Conservation (phyloP, 2,888 invertebrate species). For the Aethes cnicana region DNA sequence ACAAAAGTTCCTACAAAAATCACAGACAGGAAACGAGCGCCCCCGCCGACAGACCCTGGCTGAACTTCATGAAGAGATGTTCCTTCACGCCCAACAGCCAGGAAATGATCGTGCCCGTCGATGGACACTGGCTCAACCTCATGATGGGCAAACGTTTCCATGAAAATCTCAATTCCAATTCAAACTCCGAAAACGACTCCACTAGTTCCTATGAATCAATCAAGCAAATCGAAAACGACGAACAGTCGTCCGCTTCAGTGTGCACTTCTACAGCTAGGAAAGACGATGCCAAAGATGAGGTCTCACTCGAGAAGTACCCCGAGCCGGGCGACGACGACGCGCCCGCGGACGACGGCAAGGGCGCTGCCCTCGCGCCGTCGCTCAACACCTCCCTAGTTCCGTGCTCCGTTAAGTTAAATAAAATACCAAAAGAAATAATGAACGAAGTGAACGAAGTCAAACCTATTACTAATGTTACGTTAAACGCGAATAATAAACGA, state of each 20-base stretch:
- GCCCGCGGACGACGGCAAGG: constrained; percentile 56
- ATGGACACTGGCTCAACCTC: constrained; percentile 82
- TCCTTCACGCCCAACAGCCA: constrained; percentile 71
- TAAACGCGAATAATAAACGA: constrained; percentile 66
- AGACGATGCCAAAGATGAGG: constrained; percentile 73
- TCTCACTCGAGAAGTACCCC: constrained; percentile 54
- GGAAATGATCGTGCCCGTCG: constrained; percentile 79
- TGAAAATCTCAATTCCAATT: constrained; percentile 73
- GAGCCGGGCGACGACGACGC: constrained; percentile 52
- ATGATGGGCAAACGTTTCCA: constrained; percentile 85
- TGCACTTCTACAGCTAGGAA: constrained; percentile 61
- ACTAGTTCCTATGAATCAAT: constrained; percentile 79
- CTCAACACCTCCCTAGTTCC: constrained; percentile 52
- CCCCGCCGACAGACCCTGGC: constrained; percentile 81
- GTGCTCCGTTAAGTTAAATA: constrained; percentile 69
- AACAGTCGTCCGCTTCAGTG: constrained; percentile 85
- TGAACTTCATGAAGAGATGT: constrained; percentile 65
- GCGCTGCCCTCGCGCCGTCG: constrained; percentile 65
- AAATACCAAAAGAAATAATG: constrained; percentile 68
- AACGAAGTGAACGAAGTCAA: constrained; percentile 50
- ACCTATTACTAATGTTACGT: constrained; percentile 49
- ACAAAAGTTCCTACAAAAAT: constrained; percentile 78
- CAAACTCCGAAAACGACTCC: constrained; percentile 77
- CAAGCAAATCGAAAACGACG: constrained; percentile 69
- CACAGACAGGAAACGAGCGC: constrained; percentile 75